Conservation (phyloP, 2,113 vertebrate species). For the Perca schrenkii region DNA sequence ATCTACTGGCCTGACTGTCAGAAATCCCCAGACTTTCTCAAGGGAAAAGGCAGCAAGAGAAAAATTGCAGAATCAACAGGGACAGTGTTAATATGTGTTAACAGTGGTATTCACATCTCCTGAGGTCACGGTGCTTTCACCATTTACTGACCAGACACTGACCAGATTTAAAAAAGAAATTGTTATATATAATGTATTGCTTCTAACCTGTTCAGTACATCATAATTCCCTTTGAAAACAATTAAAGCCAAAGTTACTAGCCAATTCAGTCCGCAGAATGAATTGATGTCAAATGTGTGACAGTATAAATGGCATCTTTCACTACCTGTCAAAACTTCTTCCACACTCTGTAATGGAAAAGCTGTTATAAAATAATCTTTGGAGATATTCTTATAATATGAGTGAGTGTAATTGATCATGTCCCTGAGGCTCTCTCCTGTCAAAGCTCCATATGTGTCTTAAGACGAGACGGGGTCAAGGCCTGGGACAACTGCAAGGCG, state of each 20-base stretch:
- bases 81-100: conserved; percentile 17
- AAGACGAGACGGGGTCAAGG: conserved; percentile 81
- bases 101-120: conserved; percentile 16
- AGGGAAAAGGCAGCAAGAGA: conserved; percentile 38
- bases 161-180: neutral
- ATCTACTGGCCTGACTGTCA: conserved; percentile 54
- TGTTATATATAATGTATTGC: neutral
- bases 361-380: conserved; percentile 24
- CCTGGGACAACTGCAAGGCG: conserved; percentile 81
- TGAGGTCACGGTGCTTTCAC: neutral
- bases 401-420: conserved; percentile 73
- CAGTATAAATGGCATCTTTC: neutral
- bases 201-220: neutral
- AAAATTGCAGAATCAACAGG: conserved; percentile 45
- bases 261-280: neutral
- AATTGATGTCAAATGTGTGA: neutral
- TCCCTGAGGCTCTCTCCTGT: conserved; percentile 61
- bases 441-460: conserved; percentile 68
- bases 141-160: neutral
- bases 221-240: neutral
- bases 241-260: neutral
- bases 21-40: conserved; percentile 48
- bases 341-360: conserved; percentile 62
- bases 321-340: neutral
- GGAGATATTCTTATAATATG: conserved; percentile 66